These are phyloP conservation scores for Lutjanus campechanus DNA, from an alignment of 2,797 vertebrate genomes.

Conservation along the genomic window DNA sequence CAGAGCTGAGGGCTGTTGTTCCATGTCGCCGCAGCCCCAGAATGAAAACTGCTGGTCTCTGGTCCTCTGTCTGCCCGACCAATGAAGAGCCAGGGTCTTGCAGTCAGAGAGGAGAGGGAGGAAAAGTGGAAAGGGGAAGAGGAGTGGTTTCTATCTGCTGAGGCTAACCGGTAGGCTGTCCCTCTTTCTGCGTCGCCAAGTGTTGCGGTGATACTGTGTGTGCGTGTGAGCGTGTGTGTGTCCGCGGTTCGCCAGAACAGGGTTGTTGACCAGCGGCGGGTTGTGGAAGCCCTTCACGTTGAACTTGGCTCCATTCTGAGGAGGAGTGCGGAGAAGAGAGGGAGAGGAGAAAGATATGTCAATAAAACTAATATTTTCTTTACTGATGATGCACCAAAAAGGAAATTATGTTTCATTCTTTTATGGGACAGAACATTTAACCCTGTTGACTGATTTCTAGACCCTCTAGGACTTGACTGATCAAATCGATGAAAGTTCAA, in stretches of 20 bases:
- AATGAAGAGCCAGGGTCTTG: slow-evolving; percentile 54
- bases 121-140: neutral
- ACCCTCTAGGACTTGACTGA: too few relatives aligned
- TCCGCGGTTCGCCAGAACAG: slow-evolving; percentile 83
- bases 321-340: slow-evolving; percentile 11
- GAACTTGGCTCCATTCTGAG: slow-evolving; percentile 91
- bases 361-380: neutral
- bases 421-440: neutral
- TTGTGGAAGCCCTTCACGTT: slow-evolving; percentile 92
- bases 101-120: slow-evolving; percentile 52
- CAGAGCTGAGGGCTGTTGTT: slow-evolving; percentile 80
- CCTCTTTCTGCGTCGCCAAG: slow-evolving; percentile 94
- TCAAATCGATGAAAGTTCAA: too few relatives aligned
- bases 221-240: slow-evolving; percentile 83
- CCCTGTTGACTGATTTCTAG: neutral
- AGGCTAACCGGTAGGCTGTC: slow-evolving; percentile 95
- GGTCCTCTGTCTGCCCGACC: slow-evolving; percentile 72
- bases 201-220: slow-evolving; percentile 93
- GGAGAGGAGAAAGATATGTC: neutral
- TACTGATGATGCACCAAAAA: neutral
- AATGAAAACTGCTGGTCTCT: slow-evolving; percentile 85
- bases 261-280: slow-evolving; percentile 87
- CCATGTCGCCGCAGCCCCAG: slow-evolving; percentile 71
- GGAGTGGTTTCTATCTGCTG: slow-evolving; percentile 90
- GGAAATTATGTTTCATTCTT: neutral